Percentiles rank a stretch among this genome's conserved stretches.
phyloP scores from a whole-genome alignment of 2,797 vertebrate species.

The Craterocephalus amniculus region DNA sequence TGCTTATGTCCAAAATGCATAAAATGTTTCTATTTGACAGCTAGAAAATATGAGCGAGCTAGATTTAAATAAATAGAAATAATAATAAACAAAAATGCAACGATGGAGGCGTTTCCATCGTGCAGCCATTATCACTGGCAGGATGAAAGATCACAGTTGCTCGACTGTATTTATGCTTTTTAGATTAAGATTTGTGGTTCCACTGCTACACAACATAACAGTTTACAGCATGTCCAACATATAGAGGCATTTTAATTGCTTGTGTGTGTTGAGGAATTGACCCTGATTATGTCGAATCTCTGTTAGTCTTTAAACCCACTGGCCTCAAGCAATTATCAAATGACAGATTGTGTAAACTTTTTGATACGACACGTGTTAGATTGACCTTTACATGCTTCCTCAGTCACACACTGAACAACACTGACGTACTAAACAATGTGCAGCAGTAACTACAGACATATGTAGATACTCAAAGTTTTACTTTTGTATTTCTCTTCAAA shows the following conservation, averaged over 20 bases:
- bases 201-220: neutral
- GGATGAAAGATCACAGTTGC: neutral
- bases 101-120: neutral
- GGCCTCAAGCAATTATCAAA: slow-evolving; percentile 63
- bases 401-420: slow-evolving; percentile 4
- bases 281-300: slow-evolving; percentile 44
- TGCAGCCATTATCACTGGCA: neutral
- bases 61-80: neutral
- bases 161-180: neutral
- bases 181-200: slow-evolving; percentile 23
- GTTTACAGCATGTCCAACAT: slow-evolving; percentile 29
- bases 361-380: slow-evolving; percentile 63
- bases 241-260: slow-evolving; percentile 52
- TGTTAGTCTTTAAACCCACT: slow-evolving; percentile 24
- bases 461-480: slow-evolving; percentile 37
- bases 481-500: slow-evolving; percentile 36
- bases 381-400: slow-evolving; percentile 41
- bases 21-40: neutral
- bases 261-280: slow-evolving; percentile 39
- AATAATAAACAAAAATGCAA: slow-evolving; percentile 8
- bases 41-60: neutral
- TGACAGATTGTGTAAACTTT: slow-evolving; percentile 82
- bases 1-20: neutral
- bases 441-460: slow-evolving; percentile 72
- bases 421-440: neutral